Evolutionary conservation across 2,113 vertebrate species (phyloP), one percentile per base, ranked within the genome.

Genomic region (Menura novaehollandiae): DNA sequence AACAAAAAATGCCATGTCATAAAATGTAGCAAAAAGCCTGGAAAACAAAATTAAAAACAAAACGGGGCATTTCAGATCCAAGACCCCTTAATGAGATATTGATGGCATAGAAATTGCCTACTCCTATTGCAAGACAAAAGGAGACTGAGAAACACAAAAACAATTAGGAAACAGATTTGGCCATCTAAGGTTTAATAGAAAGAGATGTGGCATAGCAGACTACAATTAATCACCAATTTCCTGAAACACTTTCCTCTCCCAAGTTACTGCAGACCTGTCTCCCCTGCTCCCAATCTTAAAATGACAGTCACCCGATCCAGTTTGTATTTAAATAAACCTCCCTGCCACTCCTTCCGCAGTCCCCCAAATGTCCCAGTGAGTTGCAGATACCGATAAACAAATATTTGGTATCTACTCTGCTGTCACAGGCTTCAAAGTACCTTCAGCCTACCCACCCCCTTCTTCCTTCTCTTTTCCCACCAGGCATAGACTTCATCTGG

Each of bases 151-250:
- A 93, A 94, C 64, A 95, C 84, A 96, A 92, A 96, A 97, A 94
- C 94, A 93, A 97, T 97, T 97, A 97, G 78, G 89, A 87, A 97
- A 85, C 43, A 71, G 81, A 82, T 95, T 91, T 93, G 82, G 82
- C 81, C 77, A 90, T 89, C 88, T 85, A 58, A 87, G 47, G 74
- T 85, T 93, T 96, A 96, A 68, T 93, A 79, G 96, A 77, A 95
- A 82, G 91, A 97, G 95, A 95, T 97, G 93, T 91, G 85, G 95
- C 93, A 83, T 82, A 92, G 68, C 69, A 97, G 96, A 93, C 71
- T 69, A 88, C 79, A 97, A 97, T 97, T 96, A 96, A 97, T 97
- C 95, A 97, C 55, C 44, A 64, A 62, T 95, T 89, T 63, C 78
- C 68, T 88, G 35, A 82, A 95, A 96, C 78, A 64, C 52, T 89